Evolutionary conservation across 2,113 vertebrate genomes (phyloP).

Genomic region (Eidolon helvum): DNA sequence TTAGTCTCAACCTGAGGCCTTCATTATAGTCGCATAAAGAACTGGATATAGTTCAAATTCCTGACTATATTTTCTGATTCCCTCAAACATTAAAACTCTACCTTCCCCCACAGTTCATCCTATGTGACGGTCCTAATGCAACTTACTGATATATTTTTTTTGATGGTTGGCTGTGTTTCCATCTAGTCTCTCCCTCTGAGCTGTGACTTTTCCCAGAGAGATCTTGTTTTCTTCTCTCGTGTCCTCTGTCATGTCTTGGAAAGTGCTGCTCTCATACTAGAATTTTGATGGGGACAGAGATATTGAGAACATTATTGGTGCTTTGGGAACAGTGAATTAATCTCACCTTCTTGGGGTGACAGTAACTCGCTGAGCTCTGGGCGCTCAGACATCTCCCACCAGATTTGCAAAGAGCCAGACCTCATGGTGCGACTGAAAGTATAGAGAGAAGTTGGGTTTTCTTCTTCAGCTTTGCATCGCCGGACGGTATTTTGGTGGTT

Average conservation of each 20-base stretch:
- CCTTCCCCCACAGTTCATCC: background rate
- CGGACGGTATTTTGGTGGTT: background rate
- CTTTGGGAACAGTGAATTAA: background rate
- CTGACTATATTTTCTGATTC: background rate
- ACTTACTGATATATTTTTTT: background rate
- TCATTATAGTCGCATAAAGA: conserved; percentile 17
- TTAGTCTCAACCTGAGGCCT: background rate
- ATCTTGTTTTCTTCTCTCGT: background rate
- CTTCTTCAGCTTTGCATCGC: background rate
- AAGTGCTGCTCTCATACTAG: background rate
- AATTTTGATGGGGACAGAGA: background rate
- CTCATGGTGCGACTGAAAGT: background rate
- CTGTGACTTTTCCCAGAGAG: background rate
- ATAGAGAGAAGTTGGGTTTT: background rate
- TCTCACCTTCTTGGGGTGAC: background rate
- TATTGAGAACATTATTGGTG: background rate
- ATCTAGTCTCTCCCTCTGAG: background rate
- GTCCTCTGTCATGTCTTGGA: background rate
- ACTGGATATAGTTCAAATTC: conserved; percentile 11
- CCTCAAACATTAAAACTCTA: background rate
- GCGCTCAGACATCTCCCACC: background rate
- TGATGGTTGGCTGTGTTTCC: background rate
- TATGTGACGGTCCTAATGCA: background rate
- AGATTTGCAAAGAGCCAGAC: background rate
- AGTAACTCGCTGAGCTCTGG: background rate